Conservation (phyloP, 1,140 invertebrate genomes). For the Bombus terrestris region DNA sequence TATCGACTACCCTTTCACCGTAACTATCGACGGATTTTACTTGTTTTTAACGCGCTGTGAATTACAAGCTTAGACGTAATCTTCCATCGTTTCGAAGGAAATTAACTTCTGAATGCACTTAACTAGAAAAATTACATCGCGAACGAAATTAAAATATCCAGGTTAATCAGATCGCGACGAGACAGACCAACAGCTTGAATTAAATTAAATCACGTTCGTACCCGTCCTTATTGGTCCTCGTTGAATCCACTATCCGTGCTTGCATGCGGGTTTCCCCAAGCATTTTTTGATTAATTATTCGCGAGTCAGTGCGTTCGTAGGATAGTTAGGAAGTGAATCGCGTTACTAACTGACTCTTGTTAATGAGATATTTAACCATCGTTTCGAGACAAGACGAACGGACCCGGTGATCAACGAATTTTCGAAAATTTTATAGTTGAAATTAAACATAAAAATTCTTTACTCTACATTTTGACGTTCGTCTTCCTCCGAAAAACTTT, state of each 20-base stretch:
- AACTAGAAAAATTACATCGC: slow-evolving; percentile 3
- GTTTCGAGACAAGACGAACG: slow-evolving; percentile 10
- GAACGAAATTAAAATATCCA: slow-evolving; percentile 37
- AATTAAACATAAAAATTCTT: background rate
- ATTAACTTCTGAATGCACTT: background rate
- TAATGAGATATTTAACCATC: slow-evolving; percentile 41
- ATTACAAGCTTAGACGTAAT: background rate
- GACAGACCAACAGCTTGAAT: slow-evolving; percentile 24
- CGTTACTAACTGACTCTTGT: slow-evolving; percentile 53
- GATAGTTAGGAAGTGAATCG: slow-evolving; percentile 36
- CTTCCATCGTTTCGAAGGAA: background rate
- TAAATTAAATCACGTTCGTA: slow-evolving; percentile 46
- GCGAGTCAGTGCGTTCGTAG: slow-evolving; percentile 18
- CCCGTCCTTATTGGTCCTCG: background rate
- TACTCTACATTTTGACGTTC: background rate
- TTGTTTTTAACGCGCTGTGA: background rate
- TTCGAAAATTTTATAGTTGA: background rate
- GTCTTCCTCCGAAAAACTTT: no score
- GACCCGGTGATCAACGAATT: background rate
- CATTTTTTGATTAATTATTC: slow-evolving; percentile 66
- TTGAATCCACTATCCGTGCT: slow-evolving; percentile 37
- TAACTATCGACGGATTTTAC: background rate
- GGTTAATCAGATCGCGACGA: slow-evolving; percentile 40
- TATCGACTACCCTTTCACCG: no score
- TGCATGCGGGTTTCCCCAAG: background rate